Evolutionary conservation across 1,140 invertebrate genomes (phyloP), one percentile per base, ranked within the genome.

Genomic region (Macrobrachium rosenbergii): DNA sequence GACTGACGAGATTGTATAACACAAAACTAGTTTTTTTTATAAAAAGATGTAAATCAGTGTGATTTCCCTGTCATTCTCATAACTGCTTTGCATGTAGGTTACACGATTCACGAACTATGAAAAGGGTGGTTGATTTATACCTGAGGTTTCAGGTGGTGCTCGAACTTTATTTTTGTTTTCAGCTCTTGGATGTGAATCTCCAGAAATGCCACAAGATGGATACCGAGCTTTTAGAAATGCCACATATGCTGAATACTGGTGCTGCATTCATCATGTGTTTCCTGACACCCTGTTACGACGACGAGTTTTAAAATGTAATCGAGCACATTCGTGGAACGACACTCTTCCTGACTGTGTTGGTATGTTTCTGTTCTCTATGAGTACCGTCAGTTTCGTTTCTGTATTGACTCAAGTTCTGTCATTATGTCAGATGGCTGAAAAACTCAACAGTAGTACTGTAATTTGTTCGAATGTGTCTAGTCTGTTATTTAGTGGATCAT

Each of bases 231-330:
- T 93, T 90, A 92, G 93, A 59, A 93, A 93, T 79, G 92, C 92
- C 64, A 92, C 92, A n/a, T 90, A 92, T n/a, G 94, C 93, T 2
- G 92, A 93, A 83, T 95, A 93, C 91, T 93, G 93, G 91, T 95
- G 94, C 91, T 93, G 94, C 89, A 92, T 93, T 16, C 93, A 93
- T 62, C 92, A 91, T 89, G 92, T 93, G 88, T 95, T 95, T 91
- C 92, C 92, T 6, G 94, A 94, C 89, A 93, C 93, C 3, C 91
- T 91, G 76, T 90, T 92, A 90, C 92, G 92, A 90, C 92, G 91
- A 78, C 92, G 93, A 21, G 90, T 92, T 14, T 88, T 95, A 73
- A 92, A 92, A 90, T 95, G 94, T 91, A 91, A 93, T 79, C 93
- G 93, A 86, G 93, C 93, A 88, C 92, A 92, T 37, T 28, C 78